phyloP scores from a whole-genome alignment of 2,888 invertebrate genomes.

The Capitulum mitella region DNA sequence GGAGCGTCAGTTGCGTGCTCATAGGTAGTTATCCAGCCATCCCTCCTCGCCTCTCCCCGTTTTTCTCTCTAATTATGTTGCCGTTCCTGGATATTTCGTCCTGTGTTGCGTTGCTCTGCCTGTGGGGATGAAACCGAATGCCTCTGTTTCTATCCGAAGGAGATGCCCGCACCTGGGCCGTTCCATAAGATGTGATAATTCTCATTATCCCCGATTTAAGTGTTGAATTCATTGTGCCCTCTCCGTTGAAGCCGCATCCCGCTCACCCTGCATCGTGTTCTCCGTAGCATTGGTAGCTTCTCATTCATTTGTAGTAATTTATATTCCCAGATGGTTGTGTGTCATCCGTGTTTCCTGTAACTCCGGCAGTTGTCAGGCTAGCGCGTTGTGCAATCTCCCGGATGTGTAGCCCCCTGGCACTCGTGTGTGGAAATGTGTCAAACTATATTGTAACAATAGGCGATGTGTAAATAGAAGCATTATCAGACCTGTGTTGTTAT shows the following conservation, averaged over 20 bases:
- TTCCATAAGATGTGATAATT: constrained; percentile 18
- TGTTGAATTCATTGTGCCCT: constrained; percentile 11
- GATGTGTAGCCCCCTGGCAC: not conserved
- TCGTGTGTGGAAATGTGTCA: constrained; percentile 1
- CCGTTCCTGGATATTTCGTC: not conserved
- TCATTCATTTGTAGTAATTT: constrained; percentile 23
- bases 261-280: not conserved
- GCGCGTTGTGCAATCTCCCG: not conserved
- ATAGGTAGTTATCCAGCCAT: not conserved
- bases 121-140: not conserved
- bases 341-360: not conserved
- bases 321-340: not conserved
- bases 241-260: not conserved
- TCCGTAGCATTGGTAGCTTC: not conserved
- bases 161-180: not conserved
- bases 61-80: not conserved
- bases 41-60: not conserved
- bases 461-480: constrained; percentile 17
- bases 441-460: constrained; percentile 17
- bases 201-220: constrained; percentile 18
- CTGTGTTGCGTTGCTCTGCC: not conserved
- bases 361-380: not conserved
- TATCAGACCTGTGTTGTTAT: not conserved
- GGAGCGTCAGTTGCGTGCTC: not conserved
- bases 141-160: not conserved